phyloP scores from a whole-genome alignment of 1,140 invertebrate genomes.

The Cydia strobilella region DNA sequence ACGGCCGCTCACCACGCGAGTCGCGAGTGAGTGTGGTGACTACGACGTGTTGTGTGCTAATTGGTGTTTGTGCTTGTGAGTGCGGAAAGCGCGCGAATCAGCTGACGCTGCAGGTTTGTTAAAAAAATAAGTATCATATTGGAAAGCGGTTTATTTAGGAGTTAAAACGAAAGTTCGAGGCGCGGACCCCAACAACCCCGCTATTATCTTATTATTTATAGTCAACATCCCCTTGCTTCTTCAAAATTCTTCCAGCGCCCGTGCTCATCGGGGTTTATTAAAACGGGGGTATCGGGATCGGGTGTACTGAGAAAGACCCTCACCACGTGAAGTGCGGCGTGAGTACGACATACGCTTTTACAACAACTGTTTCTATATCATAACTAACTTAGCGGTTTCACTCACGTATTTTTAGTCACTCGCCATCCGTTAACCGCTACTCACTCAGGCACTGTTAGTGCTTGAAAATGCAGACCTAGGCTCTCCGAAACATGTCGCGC shows the following conservation, averaged over 20 bases:
- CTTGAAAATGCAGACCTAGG: no score
- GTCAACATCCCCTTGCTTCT: constrained; percentile 29
- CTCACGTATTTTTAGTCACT: no score
- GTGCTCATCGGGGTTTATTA: constrained; percentile 12
- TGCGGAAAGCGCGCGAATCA: background rate
- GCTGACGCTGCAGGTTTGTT: constrained; percentile 15
- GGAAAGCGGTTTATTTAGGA: background rate
- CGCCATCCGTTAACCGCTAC: no score
- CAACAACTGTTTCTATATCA: no score
- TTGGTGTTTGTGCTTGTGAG: background rate
- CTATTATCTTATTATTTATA: constrained; percentile 32
- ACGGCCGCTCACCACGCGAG: constrained; percentile 31
- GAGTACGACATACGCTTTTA: background rate
- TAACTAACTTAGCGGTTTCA: no score
- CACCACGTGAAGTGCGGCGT: background rate
- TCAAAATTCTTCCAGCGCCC: constrained; percentile 18
- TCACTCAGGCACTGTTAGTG: no score
- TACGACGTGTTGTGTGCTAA: background rate
- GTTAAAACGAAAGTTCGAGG: background rate
- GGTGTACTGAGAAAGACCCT: background rate
- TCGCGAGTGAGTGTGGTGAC: constrained; percentile 16
- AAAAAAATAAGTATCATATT: background rate
- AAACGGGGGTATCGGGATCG: constrained; percentile 23
- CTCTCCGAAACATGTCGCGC: no score
- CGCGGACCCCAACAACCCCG: background rate